Evolutionary conservation across 2,888 invertebrate genomes (phyloP), one percentile per base, ranked within the genome.

Genomic region (Halocaridina rubra): DNA sequence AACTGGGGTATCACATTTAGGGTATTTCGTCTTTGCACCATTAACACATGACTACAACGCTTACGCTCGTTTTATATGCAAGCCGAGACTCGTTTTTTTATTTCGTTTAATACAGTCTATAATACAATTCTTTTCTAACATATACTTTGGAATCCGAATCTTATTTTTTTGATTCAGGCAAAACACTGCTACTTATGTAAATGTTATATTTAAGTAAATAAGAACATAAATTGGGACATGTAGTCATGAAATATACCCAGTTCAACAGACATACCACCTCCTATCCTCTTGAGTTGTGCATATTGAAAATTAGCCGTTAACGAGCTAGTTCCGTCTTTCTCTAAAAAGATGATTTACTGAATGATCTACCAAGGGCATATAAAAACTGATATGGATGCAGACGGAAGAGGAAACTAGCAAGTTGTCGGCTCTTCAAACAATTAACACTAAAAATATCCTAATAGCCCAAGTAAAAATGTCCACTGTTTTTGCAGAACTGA

Each of bases 41-140:
- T 79, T 69, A 71, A 79, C 79, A 79, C 53, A 79, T 79, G 79
- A 79, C 79, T 79, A 79, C 79, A 69, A 79, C 79, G 69, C 71
- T 79, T 69, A 79, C 61, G 61, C 76, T 77, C 61, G 59, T 77
- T 77, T 77, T 77, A 77, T 77, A 77, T 77, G 76, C 61, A 77
- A 77, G 76, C 76, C 59, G 59, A 77, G 33, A 61, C 30, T 30
- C 13, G 29, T 22, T 59, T 61, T 32, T 77, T 61, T 77, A 7
- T 61, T 77, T 61, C 76, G 61, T 61, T 77, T 61, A 61, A 77
- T 77, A 77, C 76, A 77, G 32, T 59, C 22, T 61, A 61, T 61
- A 61, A 77, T 77, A 77, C 76, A 77, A 59, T 59, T 32, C 22
- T 19, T 77, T 29, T 77, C 76, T 77, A 77, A 77, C 76, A 77